Percentiles rank a stretch among this genome's conserved stretches.
These are phyloP conservation scores for Varanus salvator DNA, from an alignment of 2,113 vertebrate species.

Conservation along the genomic window DNA sequence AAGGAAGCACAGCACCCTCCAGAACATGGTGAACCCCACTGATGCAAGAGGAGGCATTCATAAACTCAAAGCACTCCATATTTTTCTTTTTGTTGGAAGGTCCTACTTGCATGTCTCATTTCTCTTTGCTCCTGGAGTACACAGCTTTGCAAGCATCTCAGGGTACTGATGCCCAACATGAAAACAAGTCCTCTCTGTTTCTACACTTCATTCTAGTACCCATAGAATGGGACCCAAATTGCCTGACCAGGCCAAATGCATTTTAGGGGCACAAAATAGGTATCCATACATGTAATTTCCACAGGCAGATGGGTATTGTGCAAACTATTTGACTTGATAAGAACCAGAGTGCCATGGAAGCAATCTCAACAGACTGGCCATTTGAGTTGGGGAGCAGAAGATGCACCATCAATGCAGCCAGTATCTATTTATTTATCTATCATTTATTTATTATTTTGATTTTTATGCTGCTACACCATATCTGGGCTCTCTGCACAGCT, in stretches of 20 bases:
- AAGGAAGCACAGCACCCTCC: too few species aligned
- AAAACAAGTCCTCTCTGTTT: neutral
- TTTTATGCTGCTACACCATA: too few species aligned
- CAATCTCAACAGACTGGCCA: neutral
- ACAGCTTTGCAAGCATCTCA: neutral
- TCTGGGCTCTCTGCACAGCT: too few species aligned
- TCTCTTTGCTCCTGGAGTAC: neutral
- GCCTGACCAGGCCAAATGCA: neutral
- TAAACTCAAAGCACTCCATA: neutral
- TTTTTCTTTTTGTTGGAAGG: neutral
- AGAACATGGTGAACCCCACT: neutral
- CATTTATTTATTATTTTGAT: too few species aligned
- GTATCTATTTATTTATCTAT: too few species aligned
- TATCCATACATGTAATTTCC: neutral
- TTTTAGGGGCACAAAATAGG: neutral
- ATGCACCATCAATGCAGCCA: neutral
- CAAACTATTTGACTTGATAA: neutral
- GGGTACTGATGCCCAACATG: neutral
- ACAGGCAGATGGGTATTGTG: neutral
- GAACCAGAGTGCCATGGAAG: neutral
- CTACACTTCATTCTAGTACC: neutral
- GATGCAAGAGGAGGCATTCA: neutral
- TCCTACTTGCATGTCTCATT: neutral
- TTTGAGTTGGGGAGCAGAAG: neutral
- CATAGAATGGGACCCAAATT: neutral